Conservation (phyloP, 2,113 vertebrate species). For the Rhodinocichla rosea region DNA sequence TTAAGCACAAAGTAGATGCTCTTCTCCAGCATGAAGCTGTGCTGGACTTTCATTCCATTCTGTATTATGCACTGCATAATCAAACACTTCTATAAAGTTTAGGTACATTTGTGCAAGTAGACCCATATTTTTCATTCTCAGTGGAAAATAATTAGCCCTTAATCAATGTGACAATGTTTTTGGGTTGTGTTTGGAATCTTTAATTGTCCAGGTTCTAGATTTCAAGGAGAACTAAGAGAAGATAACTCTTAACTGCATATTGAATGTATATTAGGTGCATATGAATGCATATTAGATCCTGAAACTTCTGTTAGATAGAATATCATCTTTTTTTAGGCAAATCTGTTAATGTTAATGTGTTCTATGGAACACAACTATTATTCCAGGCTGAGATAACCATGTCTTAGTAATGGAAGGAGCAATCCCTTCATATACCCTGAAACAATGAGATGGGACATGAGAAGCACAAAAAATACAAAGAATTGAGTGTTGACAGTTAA, state of each 20-base stretch:
- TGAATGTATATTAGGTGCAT: not conserved
- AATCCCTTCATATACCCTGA: not conserved
- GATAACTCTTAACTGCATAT: not conserved
- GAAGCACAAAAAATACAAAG: not conserved
- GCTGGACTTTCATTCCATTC: not conserved
- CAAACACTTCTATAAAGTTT: not conserved
- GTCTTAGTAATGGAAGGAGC: not conserved
- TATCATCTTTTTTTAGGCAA: not conserved
- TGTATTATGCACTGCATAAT: accelerated
- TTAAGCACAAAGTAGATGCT: not conserved
- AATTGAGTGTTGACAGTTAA: not conserved
- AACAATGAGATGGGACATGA: not conserved
- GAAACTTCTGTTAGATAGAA: not conserved
- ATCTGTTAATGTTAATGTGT: not conserved
- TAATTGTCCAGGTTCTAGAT: not conserved
- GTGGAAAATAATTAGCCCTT: not conserved
- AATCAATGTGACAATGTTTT: not conserved
- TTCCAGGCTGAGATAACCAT: not conserved
- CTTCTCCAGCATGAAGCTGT: not conserved
- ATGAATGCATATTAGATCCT: not conserved
- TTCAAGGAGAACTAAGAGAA: not conserved
- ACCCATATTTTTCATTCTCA: not conserved
- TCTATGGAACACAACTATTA: not conserved
- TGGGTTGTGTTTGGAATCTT: not conserved
- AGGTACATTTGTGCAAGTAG: not conserved